phyloP scores from a whole-genome alignment of 2,797 vertebrate genomes.

The Enteromius radiatus region DNA sequence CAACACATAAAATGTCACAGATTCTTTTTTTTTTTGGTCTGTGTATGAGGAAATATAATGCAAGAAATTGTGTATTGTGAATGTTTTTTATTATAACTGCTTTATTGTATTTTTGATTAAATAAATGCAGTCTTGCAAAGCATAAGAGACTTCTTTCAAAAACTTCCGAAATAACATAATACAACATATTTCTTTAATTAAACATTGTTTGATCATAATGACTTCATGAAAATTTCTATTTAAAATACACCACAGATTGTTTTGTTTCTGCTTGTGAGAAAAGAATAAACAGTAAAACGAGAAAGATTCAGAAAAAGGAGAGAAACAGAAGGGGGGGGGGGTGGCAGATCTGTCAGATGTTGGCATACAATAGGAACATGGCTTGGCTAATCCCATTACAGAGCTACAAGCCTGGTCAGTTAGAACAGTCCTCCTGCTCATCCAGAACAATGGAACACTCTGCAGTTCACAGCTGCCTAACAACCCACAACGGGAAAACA shows the following conservation, averaged over 20 bases:
- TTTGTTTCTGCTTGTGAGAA: neutral
- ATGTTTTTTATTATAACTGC: too few relatives aligned
- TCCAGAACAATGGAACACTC: slow-evolving; percentile 79
- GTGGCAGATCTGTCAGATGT: slow-evolving; percentile 46
- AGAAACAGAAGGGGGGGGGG: neutral
- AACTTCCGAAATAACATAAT: neutral
- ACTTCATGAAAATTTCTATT: neutral
- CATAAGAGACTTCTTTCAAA: neutral
- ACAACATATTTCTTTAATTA: neutral
- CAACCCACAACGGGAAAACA: slow-evolving; percentile 9
- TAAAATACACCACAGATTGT: neutral
- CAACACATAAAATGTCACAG: too few relatives aligned
- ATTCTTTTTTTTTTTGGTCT: neutral
- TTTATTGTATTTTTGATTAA: neutral
- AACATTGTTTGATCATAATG: neutral
- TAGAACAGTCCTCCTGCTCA: slow-evolving; percentile 72
- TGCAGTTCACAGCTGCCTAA: slow-evolving; percentile 47
- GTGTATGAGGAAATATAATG: neutral
- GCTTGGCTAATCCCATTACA: slow-evolving; percentile 84
- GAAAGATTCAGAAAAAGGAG: neutral
- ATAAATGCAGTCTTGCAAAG: neutral
- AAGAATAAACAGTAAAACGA: neutral
- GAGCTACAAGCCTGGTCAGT: slow-evolving; percentile 81
- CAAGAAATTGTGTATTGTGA: neutral
- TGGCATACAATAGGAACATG: slow-evolving; percentile 73